Evolutionary conservation across 2,888 invertebrate genomes (phyloP).

Genomic region (Actias luna): DNA sequence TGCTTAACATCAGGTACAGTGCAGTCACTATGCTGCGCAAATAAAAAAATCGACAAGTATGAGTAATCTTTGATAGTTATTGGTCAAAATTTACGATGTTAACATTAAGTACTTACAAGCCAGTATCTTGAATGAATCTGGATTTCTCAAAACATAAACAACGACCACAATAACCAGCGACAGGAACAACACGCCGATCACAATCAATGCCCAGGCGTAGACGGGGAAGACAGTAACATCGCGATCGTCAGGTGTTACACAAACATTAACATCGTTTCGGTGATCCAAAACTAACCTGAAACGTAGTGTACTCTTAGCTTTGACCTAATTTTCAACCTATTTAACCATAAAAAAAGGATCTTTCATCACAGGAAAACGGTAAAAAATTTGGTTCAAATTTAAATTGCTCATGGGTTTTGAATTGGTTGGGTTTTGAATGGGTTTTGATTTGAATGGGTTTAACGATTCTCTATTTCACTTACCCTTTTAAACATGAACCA

Average conservation of each 20-base stretch:
- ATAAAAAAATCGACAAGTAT: too few species aligned
- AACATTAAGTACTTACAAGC: slow-evolving; percentile 40
- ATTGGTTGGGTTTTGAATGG: too few species aligned
- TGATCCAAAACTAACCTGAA: slow-evolving; percentile 44
- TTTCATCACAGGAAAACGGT: too few species aligned
- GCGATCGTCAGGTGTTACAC: slow-evolving; percentile 37
- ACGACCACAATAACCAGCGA: slow-evolving; percentile 34
- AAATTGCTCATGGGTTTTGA: too few species aligned
- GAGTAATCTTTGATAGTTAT: neutral
- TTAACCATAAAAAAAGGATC: too few species aligned
- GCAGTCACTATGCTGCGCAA: too few species aligned
- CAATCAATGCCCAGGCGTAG: slow-evolving; percentile 48
- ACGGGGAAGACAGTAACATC: slow-evolving; percentile 28
- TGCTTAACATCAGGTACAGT: too few species aligned
- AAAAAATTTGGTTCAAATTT: too few species aligned
- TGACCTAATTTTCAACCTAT: too few species aligned
- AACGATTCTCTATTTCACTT: slow-evolving; percentile 16
- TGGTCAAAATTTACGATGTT: neutral
- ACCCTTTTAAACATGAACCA: slow-evolving; percentile 58
- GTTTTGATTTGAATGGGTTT: too few species aligned
- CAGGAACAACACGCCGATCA: slow-evolving; percentile 37
- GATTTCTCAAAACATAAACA: slow-evolving; percentile 44
- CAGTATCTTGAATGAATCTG: slow-evolving; percentile 46
- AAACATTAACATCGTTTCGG: slow-evolving; percentile 42
- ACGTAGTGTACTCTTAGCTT: neutral